Evolutionary conservation across 2,797 vertebrate genomes (phyloP).

Genomic region (Muscicapa comitata): DNA sequence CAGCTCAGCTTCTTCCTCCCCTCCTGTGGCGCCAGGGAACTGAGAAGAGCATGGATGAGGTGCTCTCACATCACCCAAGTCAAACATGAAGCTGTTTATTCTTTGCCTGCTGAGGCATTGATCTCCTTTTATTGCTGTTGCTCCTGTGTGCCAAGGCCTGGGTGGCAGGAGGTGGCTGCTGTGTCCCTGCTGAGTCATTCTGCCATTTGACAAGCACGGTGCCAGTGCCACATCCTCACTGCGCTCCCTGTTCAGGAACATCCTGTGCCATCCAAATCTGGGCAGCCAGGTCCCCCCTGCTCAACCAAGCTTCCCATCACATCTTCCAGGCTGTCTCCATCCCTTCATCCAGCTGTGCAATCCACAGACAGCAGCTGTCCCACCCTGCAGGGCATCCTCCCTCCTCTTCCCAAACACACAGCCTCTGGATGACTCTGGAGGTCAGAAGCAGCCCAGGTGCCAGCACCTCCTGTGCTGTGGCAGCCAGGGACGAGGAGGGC

Average conservation of each 20-base stretch:
- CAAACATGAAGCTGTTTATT: background rate
- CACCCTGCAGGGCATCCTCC: background rate
- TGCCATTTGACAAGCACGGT: background rate
- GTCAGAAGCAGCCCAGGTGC: background rate
- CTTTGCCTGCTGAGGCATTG: background rate
- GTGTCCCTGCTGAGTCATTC: background rate
- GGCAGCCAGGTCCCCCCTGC: background rate
- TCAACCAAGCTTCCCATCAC: background rate
- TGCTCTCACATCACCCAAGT: background rate
- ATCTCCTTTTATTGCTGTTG: background rate
- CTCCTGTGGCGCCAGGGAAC: background rate
- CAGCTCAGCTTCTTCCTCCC: background rate
- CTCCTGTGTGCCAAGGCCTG: background rate
- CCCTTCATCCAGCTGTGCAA: background rate
- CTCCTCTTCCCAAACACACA: background rate
- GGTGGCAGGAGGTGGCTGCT: background rate
- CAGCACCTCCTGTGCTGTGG: background rate
- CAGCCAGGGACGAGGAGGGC: background rate
- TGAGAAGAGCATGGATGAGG: background rate
- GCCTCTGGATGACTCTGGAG: background rate
- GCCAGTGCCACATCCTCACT: background rate
- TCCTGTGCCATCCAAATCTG: background rate
- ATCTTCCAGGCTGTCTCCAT: background rate
- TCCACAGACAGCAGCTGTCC: background rate
- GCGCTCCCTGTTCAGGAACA: background rate